Percentiles rank a stretch among this genome's conserved stretches.
phyloP scores from a whole-genome alignment of 2,797 vertebrate species.

The Megalops cyprinoides region DNA sequence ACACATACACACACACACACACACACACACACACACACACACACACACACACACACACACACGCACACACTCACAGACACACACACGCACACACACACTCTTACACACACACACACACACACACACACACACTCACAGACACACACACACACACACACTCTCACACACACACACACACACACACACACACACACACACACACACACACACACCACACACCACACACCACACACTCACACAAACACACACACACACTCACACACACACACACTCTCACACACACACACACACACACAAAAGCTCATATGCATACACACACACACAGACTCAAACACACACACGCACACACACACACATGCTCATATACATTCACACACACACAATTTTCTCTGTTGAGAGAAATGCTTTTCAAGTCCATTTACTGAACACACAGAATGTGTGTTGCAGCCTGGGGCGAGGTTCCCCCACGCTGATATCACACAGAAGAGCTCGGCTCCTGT shows the following conservation, averaged over 20 bases:
- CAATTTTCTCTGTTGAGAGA: constrained; percentile 46
- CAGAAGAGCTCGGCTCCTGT: constrained; percentile 30
- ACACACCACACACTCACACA: constrained; percentile 13
- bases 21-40: no score
- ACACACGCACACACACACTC: constrained; percentile 47
- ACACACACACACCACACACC: not conserved
- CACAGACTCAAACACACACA: no score
- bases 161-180: not conserved
- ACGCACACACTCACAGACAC: constrained; percentile 22
- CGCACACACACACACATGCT: no score
- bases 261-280: not conserved
- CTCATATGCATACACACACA: not conserved
- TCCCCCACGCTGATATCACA: constrained; percentile 45
- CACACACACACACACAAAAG: not conserved
- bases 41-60: constrained; percentile 17
- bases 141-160: not conserved
- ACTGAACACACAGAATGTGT: constrained; percentile 62
- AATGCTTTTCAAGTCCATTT: constrained; percentile 67
- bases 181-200: constrained; percentile 22
- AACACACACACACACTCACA: constrained; percentile 10
- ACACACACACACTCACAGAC: constrained; percentile 24
- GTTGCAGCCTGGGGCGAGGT: constrained; percentile 58
- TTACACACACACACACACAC: not conserved
- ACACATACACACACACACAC: constrained; percentile 28
- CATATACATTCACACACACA: not conserved